Percentiles rank a stretch among this genome's conserved stretches.
These are phyloP conservation scores for Zoanthus solanderi DNA, from an alignment of 92 coral and sea anemone genomes.

Conservation along the genomic window DNA sequence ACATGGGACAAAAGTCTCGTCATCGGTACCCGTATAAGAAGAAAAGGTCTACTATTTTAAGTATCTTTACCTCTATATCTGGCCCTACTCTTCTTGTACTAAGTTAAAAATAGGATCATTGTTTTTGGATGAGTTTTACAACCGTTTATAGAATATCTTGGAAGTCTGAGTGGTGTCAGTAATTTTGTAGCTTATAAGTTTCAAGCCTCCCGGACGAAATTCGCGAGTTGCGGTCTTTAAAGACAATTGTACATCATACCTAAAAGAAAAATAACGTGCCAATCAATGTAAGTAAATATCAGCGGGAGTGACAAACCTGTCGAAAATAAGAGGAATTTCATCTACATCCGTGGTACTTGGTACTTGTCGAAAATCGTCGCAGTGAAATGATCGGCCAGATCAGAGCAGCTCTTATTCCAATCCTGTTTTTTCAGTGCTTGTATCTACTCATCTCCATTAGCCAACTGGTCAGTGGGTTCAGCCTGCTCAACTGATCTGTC, in stretches of 20 bases:
- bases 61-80: slow-evolving; percentile 50
- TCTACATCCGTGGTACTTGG: slow-evolving; percentile 29
- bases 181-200: slow-evolving; percentile 53
- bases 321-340: slow-evolving; percentile 61
- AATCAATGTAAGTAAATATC: slow-evolving; percentile 47
- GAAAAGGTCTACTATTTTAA: slow-evolving; percentile 41
- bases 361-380: slow-evolving; percentile 52
- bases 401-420: slow-evolving; percentile 55
- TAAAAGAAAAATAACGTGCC: slow-evolving; percentile 49
- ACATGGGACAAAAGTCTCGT: slow-evolving; percentile 61
- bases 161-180: slow-evolving; percentile 58
- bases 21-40: slow-evolving; percentile 57
- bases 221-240: slow-evolving; percentile 58
- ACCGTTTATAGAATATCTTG: slow-evolving; percentile 53
- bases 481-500: slow-evolving; percentile 54
- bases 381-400: slow-evolving; percentile 61
- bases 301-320: slow-evolving; percentile 59
- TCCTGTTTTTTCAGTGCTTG: slow-evolving; percentile 60
- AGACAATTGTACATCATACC: slow-evolving; percentile 65
- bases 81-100: slow-evolving; percentile 36
- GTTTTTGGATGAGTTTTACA: slow-evolving; percentile 34
- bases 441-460: slow-evolving; percentile 59
- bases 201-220: slow-evolving; percentile 38
- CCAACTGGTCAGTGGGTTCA: slow-evolving; percentile 36
- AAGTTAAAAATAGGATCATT: not conserved